Base-by-base conservation (phyloP, 2,113 vertebrate species). In the Dasypus novemcinctus region DNA sequence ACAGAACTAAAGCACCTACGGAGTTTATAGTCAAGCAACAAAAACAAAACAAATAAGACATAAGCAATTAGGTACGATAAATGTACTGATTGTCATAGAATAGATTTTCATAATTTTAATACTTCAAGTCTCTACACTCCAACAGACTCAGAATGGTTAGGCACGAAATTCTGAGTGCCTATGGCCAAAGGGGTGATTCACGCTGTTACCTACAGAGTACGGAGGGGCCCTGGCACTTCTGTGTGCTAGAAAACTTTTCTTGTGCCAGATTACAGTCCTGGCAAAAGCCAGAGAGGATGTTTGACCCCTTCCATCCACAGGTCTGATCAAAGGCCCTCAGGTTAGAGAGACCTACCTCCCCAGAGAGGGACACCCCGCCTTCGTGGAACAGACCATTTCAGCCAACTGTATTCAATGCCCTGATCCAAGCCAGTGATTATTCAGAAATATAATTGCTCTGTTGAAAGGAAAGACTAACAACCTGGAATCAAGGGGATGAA, bases 261-360 rank as follows among this genome's bases (percentile, higher is more conserved):
- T 0, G 2, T 4, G 36, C 6, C 27, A 2, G 4, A 0, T 23
- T 52, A 49, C 4, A 43, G 3, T 75, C 71, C 1, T 12, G 64
- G 15, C 20, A 29, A n/a, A 79, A 52, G 43, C 7, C 41, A 57
- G 43, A 78, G 41, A 1, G 31, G 31, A 54, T 7, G 21, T 25
- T 3, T 4, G 59, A 79, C 29, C 64, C 11, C 36, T n/a, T 20
- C 27, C 18, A 14, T 13, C n/a, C 66, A 41, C 1, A 14, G 31
- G 66, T 38, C n/a, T 36, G 29, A 36, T 0, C 1, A 20, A 31
- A 18, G 6, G 6, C 18, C 25, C 5, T 52, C 7, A 0, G 21
- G 49, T 54, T 68, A 46, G 46, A 7, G 25, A 68, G 63, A 4
- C 14, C 43, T 10, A 18, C 49, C 43, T 7, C 61, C 20, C 17